A percentile compares a stretch with the other conserved stretches of the same genome.
Conservation (phyloP, 2,113 vertebrate genomes). For the Xenopus laevis region DNA sequence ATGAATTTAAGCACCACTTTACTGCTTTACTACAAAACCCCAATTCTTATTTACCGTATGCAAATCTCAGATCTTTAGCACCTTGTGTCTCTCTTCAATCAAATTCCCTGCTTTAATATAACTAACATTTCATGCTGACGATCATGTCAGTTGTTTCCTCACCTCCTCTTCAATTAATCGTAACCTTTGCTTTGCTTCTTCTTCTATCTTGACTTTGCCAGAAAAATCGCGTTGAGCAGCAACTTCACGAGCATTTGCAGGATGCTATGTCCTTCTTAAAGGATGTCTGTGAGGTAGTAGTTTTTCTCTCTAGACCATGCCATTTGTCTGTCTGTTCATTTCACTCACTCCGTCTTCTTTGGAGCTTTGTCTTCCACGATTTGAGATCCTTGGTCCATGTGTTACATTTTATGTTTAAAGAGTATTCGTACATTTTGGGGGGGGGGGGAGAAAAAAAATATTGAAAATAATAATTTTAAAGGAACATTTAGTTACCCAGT, state of each 20-base stretch:
- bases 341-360: slow-evolving; percentile 53
- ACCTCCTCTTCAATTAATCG: slow-evolving; percentile 74
- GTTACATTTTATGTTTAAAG: not conserved
- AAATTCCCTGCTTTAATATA: slow-evolving; percentile 64
- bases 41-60: not conserved
- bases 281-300: slow-evolving; percentile 98
- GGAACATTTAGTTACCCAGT: not conserved
- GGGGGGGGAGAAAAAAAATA: too few relatives aligned
- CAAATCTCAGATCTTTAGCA: not conserved
- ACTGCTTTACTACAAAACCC: too few relatives aligned
- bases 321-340: slow-evolving; percentile 64
- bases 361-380: slow-evolving; percentile 40
- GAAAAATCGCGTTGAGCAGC: slow-evolving; percentile 99
- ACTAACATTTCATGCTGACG: slow-evolving; percentile 72
- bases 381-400: too few relatives aligned
- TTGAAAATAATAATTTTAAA: not conserved
- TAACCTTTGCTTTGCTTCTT: slow-evolving; percentile 86
- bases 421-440: not conserved
- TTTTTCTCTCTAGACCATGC: slow-evolving; percentile 80
- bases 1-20: too few relatives aligned
- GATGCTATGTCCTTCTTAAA: slow-evolving; percentile 99
- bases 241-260: slow-evolving; percentile 99
- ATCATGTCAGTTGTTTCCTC: slow-evolving; percentile 72
- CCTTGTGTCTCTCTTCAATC: slow-evolving; percentile 48
- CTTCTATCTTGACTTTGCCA: slow-evolving; percentile 92